Base-by-base conservation (phyloP, 1,140 invertebrate genomes). In the Caenorhabditis brenneri region DNA sequence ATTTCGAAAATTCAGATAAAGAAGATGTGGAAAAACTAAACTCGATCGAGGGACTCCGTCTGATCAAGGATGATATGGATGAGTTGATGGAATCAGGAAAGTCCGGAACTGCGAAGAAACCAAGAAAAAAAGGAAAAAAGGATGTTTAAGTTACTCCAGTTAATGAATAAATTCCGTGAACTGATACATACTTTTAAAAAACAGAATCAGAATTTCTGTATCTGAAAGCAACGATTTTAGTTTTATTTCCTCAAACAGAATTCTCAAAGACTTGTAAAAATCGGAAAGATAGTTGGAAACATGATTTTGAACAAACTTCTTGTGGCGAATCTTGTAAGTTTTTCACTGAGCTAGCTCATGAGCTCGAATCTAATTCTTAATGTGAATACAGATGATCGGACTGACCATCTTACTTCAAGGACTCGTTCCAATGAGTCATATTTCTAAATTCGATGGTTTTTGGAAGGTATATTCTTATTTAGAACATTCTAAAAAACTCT, bases 251-350 rank as follows among this genome's bases (percentile, higher is more conserved):
- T 10, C 4, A 42, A 74, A 74, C n/a, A 22, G 33, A 74, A 42
- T 12, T 10, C n/a, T 42, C 2, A 22, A 42, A 9, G 36, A 46
- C 9, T 74, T 24, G 9, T 42, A 74, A 12, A 42, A 74, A 42
- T 74, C 65, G 16, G 36, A 15, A 74, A 74, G 31, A 31, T 65
- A 65, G 19, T 27, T 29, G 24, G 24, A 74, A 74, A 46, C n/a
- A 74, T 74, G 65, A 31, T 42, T 74, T n/a, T 19, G 29, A 74
- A 39, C 36, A 74, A 74, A 74, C 65, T 74, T 42, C 33, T 74
- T 19, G 65, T 42, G 6, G 65, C 65, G 24, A 74, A 74, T 74
- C 33, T 74, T 42, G 65, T 74, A 24, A 74, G 36, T 42, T 16
- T 33, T 0, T 9, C 0, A 46, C 2, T 42, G 24, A 15, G 1